Conservation (phyloP, 2,888 invertebrate genomes). For the Punctoribates punctum region DNA sequence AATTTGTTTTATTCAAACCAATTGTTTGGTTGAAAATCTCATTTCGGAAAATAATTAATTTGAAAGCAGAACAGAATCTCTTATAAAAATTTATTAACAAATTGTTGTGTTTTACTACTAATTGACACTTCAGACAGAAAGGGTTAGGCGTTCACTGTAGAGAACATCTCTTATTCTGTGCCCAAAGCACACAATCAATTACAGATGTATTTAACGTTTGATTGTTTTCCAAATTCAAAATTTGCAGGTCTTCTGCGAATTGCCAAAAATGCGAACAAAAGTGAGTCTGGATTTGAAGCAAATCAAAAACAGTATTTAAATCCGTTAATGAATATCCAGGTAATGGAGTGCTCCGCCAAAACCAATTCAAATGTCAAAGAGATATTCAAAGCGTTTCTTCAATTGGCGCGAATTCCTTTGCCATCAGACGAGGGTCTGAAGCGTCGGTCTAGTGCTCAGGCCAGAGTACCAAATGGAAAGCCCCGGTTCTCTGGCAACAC, state of each 20-base stretch:
- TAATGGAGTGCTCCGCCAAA: constrained; percentile 73
- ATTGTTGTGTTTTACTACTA: not conserved
- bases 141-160: not conserved
- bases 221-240: no score
- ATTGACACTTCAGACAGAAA: not conserved
- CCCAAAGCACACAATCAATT: not conserved
- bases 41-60: constrained; percentile 11
- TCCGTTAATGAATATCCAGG: constrained; percentile 57
- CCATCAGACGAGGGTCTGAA: constrained; percentile 54
- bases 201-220: not conserved
- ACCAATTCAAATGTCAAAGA: constrained; percentile 71
- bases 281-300: constrained; percentile 53
- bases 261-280: constrained; percentile 63
- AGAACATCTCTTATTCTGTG: no score
- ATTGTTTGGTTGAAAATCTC: not conserved
- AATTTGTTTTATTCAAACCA: not conserved
- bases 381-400: constrained; percentile 73
- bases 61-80: not conserved
- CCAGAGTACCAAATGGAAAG: constrained; percentile 42
- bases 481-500: constrained; percentile 36
- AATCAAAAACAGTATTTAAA: no score
- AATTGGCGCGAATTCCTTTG: constrained; percentile 65
- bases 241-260: constrained; percentile 58
- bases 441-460: constrained; percentile 71
- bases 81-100: not conserved